Base-by-base conservation (phyloP, 2,113 vertebrate species). In the Notarius lentiginosus region DNA sequence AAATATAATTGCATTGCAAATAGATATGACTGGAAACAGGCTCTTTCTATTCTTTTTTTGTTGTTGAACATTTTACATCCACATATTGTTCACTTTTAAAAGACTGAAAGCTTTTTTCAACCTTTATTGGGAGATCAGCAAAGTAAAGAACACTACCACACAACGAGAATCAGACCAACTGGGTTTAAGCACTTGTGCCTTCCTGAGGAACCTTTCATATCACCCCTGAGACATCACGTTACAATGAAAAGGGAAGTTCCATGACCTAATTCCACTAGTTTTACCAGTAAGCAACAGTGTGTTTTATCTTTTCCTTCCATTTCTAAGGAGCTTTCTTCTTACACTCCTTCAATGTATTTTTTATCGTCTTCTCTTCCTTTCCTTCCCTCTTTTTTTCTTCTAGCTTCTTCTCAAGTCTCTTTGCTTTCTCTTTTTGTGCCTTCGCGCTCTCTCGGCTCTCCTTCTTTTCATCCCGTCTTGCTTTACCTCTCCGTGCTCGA, bases 391-490 rank as follows among this genome's bases (percentile, higher is more conserved):
- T 86, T 0, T 90, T 82, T 15, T 89, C 82, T 20, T 91, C 73
- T 5, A 85, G 85, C 17, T 15, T 79, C 65, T 30, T 83, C 56
- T 81, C 82, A 1, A 51, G 83, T 18, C 88, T 88, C 41, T 76
- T 79, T 49, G 83, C 70, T 56, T 2, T 56, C 34, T 85, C 88
- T 83, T 8, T 90, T 0, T 61, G 58, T 83, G 70, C 90, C 72
- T 91, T 93, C 56, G 22, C 27, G 1, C 14, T 73, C 24, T 82
- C 87, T 76, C 87, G 90, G 7, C 58, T 73, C 65, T 91, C 81
- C 15, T 92, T 83, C 15, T 92, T 83, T 82, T 79, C 1, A 15
- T 84, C 18, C 5, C 75, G 88, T 90, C 93, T 68, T 85, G n/a
- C 61, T 83, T 87, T 75, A 18, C 61, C 81, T 79, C 51, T 91